Evolutionary conservation across 2,797 vertebrate genomes (phyloP), one percentile per base, ranked within the genome.

Genomic region (Melanotaenia parkinsoni): DNA sequence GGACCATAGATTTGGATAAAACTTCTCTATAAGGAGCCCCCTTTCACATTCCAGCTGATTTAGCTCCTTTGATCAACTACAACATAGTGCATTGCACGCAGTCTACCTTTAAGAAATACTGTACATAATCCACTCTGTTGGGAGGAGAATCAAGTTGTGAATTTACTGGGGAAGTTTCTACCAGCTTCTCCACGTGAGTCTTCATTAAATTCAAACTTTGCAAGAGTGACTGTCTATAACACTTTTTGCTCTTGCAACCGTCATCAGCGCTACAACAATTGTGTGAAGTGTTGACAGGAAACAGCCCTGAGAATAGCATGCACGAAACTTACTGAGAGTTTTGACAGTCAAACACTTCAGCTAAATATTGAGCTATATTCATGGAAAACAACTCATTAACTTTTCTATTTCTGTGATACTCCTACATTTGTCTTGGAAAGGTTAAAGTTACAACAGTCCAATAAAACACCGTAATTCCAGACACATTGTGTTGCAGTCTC

Each of bases 171-270:
- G 53, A 33, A 30, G 62, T 51, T 75, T 70, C 60, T 45, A 53
- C n/a, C 50, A 73, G 66, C 47, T n/a, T 66, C 76, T 51, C 24
- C 35, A 50, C 57, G 18, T 0, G 32, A 37, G 32, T 71, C 4
- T 67, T 80, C 74, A 63, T 84, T 81, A 74, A 72, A 70, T 68
- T 32, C 8, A 57, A 72, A 81, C 63, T 69, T 72, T 60, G 63
- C 66, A 60, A 53, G 38, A 57, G 33, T 53, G 18, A 22, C 16
- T 16, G 40, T 66, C 33, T 72, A 3, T 63, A n/a, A 38, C 68
- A 57, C 50, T 62, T 71, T 50, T 32, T 62, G 35, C 32, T 35
- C 20, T 20, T 58, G 26, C 63, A 12, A 18, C 75, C 68, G 54
- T 72, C 32, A 69, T 28, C 66, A 13, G 28, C 13, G 40, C 9